These are phyloP conservation scores for Ardeotis arabs DNA, from an alignment of 2,113 vertebrate genomes.

Conservation along the genomic window DNA sequence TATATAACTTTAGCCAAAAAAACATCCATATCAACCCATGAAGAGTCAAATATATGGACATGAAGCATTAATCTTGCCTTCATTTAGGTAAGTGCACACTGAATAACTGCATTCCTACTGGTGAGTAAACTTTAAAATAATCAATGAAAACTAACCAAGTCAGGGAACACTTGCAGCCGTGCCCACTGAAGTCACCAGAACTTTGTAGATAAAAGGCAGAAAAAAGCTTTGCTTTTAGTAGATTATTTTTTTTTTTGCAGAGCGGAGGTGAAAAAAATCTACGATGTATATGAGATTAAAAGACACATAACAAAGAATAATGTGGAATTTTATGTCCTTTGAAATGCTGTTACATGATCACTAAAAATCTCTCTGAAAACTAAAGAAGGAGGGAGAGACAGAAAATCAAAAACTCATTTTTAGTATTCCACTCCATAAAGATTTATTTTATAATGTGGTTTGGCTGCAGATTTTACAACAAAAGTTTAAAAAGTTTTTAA, in stretches of 20 bases:
- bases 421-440: not conserved
- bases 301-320: not conserved
- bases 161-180: not conserved
- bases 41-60: not conserved
- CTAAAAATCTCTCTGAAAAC: not conserved
- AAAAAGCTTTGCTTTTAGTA: not conserved
- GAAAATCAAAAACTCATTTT: not conserved
- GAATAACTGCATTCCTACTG: not conserved
- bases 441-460: not conserved
- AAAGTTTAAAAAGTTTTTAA: not conserved
- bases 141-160: not conserved
- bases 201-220: not conserved
- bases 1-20: not conserved
- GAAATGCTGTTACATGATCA: not conserved
- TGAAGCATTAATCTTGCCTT: not conserved
- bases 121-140: not conserved
- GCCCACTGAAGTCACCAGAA: not conserved
- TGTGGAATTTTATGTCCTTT: not conserved
- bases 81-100: not conserved
- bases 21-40: not conserved
- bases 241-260: too few relatives aligned
- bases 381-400: not conserved
- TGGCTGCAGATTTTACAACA: not conserved
- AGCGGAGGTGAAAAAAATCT: not conserved
- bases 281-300: not conserved